Conservation (phyloP, 2,113 vertebrate genomes). For the Naja naja region DNA sequence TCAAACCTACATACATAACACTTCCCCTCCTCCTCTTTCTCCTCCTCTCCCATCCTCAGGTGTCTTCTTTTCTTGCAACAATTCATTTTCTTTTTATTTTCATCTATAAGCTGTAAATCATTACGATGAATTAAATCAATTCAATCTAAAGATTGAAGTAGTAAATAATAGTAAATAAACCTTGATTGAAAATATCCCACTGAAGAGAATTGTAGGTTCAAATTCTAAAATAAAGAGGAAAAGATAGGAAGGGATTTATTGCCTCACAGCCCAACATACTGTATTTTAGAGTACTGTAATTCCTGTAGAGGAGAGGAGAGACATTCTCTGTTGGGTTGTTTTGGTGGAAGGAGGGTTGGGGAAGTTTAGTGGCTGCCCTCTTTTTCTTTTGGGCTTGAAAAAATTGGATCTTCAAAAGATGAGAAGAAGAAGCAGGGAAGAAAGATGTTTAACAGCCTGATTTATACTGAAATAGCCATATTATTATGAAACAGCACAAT, state of each 20-base stretch:
- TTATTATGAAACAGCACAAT: background rate
- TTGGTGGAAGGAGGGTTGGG: background rate
- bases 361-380: background rate
- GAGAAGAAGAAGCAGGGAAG: background rate
- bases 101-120: background rate
- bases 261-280: background rate
- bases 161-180: background rate
- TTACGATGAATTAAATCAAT: too few species aligned
- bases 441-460: background rate
- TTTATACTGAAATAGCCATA: background rate
- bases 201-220: background rate
- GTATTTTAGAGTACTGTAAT: background rate
- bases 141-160: background rate
- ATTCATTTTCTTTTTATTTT: background rate
- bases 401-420: background rate
- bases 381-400: background rate
- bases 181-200: background rate
- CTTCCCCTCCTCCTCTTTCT: rapidly evolving
- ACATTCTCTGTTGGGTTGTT: background rate
- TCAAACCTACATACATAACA: too few species aligned
- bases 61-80: too few species aligned
- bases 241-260: background rate
- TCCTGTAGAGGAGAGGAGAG: background rate
- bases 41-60: background rate
- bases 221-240: background rate